phyloP scores from a whole-genome alignment of 2,797 vertebrate species.

The Champsocephalus esox region DNA sequence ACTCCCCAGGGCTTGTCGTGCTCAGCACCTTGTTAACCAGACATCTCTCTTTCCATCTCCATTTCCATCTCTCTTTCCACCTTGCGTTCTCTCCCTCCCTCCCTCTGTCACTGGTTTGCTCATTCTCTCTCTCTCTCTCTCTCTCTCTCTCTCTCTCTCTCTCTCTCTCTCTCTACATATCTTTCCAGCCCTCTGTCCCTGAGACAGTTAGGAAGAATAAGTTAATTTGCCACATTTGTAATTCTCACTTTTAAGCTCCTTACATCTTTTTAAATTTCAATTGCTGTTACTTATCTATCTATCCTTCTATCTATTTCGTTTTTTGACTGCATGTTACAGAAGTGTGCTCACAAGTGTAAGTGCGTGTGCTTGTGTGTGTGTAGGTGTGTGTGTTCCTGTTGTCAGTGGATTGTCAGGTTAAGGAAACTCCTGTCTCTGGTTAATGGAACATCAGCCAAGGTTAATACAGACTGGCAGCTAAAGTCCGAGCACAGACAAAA shows the following conservation, averaged over 20 bases:
- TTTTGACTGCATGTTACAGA: neutral
- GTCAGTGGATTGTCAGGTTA: conserved; percentile 59
- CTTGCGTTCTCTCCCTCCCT: conserved; percentile 45
- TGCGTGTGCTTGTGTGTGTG: neutral
- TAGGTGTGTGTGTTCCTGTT: conserved; percentile 29
- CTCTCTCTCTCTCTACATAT: conserved; percentile 1
- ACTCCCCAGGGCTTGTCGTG: conserved; percentile 85
- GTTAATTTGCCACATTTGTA: neutral
- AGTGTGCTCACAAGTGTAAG: neutral
- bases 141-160: conserved; percentile 30
- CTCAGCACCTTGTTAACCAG: conserved; percentile 90
- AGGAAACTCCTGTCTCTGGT: conserved; percentile 70
- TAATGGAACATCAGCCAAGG: conserved; percentile 64
- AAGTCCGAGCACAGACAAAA: conserved; percentile 16
- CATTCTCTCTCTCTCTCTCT: conserved; percentile 1
- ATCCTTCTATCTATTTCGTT: conserved; percentile 1
- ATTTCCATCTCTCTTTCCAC: conserved; percentile 69
- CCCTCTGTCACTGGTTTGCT: conserved; percentile 21
- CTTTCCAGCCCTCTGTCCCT: conserved; percentile 26
- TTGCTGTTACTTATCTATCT: no score
- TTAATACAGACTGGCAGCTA: conserved; percentile 67
- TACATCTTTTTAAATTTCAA: neutral
- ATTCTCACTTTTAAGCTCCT: neutral
- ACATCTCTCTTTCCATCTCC: conserved; percentile 78
- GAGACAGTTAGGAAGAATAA: conserved; percentile 22